Base-by-base conservation (phyloP, 2,888 invertebrate species). In the Ichneumoninae sp. region DNA sequence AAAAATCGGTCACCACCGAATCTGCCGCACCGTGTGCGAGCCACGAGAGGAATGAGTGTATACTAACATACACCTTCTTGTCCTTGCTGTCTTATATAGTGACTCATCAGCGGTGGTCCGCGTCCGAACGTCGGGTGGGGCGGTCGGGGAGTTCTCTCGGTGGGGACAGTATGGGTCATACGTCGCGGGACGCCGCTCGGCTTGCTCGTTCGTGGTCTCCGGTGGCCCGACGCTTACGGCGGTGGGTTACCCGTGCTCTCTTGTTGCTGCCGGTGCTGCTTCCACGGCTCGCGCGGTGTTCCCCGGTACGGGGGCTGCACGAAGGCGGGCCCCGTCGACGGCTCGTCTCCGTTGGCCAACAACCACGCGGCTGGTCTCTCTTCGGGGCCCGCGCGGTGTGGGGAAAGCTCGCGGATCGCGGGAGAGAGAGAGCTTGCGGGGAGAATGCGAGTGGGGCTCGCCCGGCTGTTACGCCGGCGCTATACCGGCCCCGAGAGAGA, bases 61-160 rank as follows among this genome's bases (percentile, higher is more conserved):
- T 90, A 93, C 93, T 93, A 92, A 91, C 93, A 92, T 93, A 92
- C 91, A 92, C 92, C 92, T 92, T 91, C 92, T 92, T 92, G 93
- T 93, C 93, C 93, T 93, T 93, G 93, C 93, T 91, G 93, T 92
- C 93, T 93, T 93, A 93, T 93, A 93, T 93, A 93, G 92, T 93
- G 92, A 92, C 91, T 93, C 93, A 93, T 93, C 92, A 91, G 92
- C 91, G 89, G 90, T 89, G 88, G 89, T 87, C 89, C 89, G 88
- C 88, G 85, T 87, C 79, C 79, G 80, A 78, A 71, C 72, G 80
- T 82, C 76, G 88, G 81, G 87, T 85, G 86, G 87, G 86, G 82
- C 74, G 86, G 86, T 79, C 30, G 76, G 86, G 82, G 82, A 85
- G 82, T 77, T 72, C 82, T 75, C 76, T 80, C 85, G 84, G 86